Evolutionary conservation across 53 echinoderm and acorn worm genomes (phyloP), one percentile per base, ranked within the genome.

Genomic region (Zoroaster sp.): DNA sequence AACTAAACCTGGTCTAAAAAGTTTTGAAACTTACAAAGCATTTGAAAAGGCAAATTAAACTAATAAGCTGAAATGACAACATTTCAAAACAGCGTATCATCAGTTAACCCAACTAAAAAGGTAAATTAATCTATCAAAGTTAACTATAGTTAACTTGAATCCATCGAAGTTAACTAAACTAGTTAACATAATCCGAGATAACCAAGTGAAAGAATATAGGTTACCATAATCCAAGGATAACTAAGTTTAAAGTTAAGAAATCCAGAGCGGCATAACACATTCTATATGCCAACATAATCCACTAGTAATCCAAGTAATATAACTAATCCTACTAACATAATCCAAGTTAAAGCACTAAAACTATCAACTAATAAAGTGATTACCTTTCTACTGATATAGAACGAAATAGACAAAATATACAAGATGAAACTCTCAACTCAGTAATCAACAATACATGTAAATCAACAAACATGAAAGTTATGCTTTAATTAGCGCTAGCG

Each of bases 391-490:
- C 35, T 13, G 35, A 80, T 30, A 66, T 40, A 80, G 10, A 66
- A 66, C 41, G 32, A 68, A 82, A 67, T 28, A 82, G 66, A 66
- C 82, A 68, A 82, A 82, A 82, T 82, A 82, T 82, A 82, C 82
- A 82, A 14, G 82, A 82, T 82, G 44, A 82, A 82, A 82, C 40
- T 82, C 82, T 82, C 82, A 82, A 82, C 30, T 59, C 63, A 59
- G 30, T 59, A 28, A 59, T 59, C 63, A 59, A 59, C 63, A 59
- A 59, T 10, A n/a, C 11, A 28, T 28, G 25, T 28, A 28, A 59
- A 28, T 28, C 25, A 59, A 59, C 14, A 13, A 59, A 59, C 12
- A 59, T 15, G 21, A 55, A 55, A 23, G 55, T 55, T 55, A 23
- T 21, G 25, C 55, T 55, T 55, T 55, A 18, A 55, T 25, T 55